Percentiles rank a stretch among this genome's conserved stretches.
Evolutionary conservation across 1,140 invertebrate species (phyloP).

Genomic region (Glossosoma conforme): DNA sequence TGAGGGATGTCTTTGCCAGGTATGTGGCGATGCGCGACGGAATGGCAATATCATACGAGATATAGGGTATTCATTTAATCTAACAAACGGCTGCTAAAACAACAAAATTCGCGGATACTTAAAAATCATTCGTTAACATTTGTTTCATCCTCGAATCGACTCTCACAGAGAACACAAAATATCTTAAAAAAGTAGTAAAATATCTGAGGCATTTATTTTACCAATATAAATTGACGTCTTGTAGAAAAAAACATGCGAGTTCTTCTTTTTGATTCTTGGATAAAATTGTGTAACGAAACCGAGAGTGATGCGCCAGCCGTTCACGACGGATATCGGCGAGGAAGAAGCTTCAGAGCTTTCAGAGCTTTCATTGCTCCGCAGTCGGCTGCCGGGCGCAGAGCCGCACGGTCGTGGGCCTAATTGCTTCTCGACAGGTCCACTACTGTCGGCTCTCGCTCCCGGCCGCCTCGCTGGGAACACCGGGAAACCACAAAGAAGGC

Average conservation of each 20-base stretch:
- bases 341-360: background rate
- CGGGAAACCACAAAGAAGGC: background rate
- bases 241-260: constrained; percentile 5
- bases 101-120: no score
- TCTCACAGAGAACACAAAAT: constrained; percentile 19
- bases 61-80: no score
- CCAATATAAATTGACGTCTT: constrained; percentile 15
- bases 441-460: constrained; percentile 19
- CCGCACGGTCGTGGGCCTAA: constrained; percentile 28
- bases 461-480: constrained; percentile 8
- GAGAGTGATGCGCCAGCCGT: background rate
- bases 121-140: no score
- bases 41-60: no score
- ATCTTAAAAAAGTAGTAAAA: constrained; percentile 28
- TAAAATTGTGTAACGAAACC: constrained; percentile 14
- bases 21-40: no score
- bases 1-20: no score
- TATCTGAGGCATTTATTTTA: constrained; percentile 33
- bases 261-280: constrained; percentile 26
- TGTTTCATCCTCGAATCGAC: constrained; percentile 27
- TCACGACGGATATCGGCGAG: background rate
- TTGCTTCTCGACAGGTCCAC: constrained; percentile 33
- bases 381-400: constrained; percentile 7
- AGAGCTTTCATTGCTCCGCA: background rate
- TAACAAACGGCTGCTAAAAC: no score